Evolutionary conservation across 1,140 invertebrate species (phyloP).

Genomic region (Cyclina sinensis): DNA sequence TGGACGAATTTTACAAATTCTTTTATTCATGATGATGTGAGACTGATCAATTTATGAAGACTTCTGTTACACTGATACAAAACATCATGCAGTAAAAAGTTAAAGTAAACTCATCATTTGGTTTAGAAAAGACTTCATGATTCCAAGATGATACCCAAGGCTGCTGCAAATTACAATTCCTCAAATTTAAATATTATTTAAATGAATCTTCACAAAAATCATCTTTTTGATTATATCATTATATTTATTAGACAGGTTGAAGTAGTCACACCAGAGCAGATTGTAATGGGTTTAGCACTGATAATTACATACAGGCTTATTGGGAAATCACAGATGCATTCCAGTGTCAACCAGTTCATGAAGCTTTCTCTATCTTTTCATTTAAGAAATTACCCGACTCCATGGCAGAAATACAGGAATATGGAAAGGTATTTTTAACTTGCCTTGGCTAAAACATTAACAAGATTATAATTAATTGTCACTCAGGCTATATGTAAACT

Average conservation of each 20-base stretch:
- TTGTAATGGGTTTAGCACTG: not conserved
- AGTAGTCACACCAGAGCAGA: not conserved
- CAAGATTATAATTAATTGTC: not conserved
- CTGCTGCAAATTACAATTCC: not conserved
- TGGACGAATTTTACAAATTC: not conserved
- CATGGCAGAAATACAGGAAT: not conserved
- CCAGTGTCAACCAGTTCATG: constrained; percentile 6
- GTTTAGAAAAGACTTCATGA: not conserved
- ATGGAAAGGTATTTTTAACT: not conserved
- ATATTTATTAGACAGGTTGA: not conserved
- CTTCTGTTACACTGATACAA: no score
- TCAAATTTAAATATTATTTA: not conserved
- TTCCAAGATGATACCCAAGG: not conserved
- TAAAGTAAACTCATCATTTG: not conserved
- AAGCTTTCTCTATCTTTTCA: constrained; percentile 1
- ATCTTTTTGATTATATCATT: not conserved
- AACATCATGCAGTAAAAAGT: not conserved
- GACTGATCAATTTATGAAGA: not conserved
- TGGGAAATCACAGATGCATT: constrained; percentile 13
- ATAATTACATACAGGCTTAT: not conserved
- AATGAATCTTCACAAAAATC: not conserved
- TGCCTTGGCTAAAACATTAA: no score
- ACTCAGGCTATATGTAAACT: not conserved
- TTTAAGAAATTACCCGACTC: not conserved
- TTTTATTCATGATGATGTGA: not conserved